phyloP scores from a whole-genome alignment of 1,140 invertebrate species.

The Heliconius melpomene region DNA sequence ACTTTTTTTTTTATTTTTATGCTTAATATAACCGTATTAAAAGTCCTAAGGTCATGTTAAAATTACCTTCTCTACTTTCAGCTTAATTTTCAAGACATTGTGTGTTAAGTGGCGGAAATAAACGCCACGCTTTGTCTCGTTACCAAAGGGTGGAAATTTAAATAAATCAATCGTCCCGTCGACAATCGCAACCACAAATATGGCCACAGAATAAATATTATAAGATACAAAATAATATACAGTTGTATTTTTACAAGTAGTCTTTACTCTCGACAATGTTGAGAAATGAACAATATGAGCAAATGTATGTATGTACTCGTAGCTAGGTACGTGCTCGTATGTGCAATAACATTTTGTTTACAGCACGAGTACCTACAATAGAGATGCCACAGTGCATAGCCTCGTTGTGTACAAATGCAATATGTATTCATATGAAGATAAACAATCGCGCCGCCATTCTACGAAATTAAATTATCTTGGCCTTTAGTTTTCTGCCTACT shows the following conservation, averaged over 20 bases:
- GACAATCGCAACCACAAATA: too few species aligned
- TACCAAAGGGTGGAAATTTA: too few species aligned
- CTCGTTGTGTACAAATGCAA: neutral
- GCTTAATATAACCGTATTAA: too few species aligned
- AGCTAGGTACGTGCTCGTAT: neutral
- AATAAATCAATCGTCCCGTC: too few species aligned
- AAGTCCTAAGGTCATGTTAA: too few species aligned
- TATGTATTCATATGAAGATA: neutral
- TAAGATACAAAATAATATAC: neutral
- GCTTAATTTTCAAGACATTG: too few species aligned
- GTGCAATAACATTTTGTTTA: slow-evolving; percentile 10
- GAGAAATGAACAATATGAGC: neutral
- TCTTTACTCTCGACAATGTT: neutral
- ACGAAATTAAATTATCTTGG: neutral
- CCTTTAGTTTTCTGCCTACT: too few species aligned
- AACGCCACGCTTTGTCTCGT: too few species aligned
- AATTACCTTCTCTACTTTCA: too few species aligned
- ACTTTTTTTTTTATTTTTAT: too few species aligned
- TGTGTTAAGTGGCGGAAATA: too few species aligned
- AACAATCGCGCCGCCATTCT: neutral
- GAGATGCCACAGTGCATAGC: neutral
- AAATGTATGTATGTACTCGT: neutral
- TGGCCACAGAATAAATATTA: neutral
- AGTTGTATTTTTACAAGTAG: neutral
- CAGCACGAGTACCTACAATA: neutral